Percentiles rank a stretch among this genome's conserved stretches.
Evolutionary conservation across 2,888 invertebrate species (phyloP).

Genomic region (Stenodema calcarata): DNA sequence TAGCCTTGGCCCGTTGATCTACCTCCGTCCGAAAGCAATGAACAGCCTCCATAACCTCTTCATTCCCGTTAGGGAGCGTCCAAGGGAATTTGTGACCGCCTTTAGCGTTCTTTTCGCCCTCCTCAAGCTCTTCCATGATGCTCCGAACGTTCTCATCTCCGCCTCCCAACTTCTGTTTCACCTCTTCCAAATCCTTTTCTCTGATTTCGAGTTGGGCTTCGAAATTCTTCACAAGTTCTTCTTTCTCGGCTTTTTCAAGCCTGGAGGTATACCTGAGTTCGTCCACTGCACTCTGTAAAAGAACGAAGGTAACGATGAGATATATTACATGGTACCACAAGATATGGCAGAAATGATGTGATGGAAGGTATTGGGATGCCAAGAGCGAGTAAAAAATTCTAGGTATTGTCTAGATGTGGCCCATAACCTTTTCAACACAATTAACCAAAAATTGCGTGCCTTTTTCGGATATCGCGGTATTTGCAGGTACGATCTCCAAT

Average conservation of each 20-base stretch:
- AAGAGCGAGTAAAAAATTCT: no score
- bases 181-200: slow-evolving; percentile 65
- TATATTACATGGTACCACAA: no score
- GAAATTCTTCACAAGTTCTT: slow-evolving; percentile 59
- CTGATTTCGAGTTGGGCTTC: slow-evolving; percentile 68
- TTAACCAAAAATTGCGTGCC: no score
- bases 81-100: slow-evolving; percentile 6
- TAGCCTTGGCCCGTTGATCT: slow-evolving; percentile 57
- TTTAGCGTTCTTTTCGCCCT: slow-evolving; percentile 11
- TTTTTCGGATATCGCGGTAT: no score
- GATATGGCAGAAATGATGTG: no score
- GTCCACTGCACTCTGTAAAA: slow-evolving; percentile 54
- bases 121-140: slow-evolving; percentile 50
- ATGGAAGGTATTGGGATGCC: no score
- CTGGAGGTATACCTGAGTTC: slow-evolving; percentile 60
- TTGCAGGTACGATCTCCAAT: no score
- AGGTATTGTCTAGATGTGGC: no score
- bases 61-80: background rate
- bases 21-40: background rate
- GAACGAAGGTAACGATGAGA: background rate
- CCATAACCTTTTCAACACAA: no score
- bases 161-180: slow-evolving; percentile 62
- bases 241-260: slow-evolving; percentile 67
- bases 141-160: slow-evolving; percentile 27
- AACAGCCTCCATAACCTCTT: background rate